Conservation (phyloP, 2,888 invertebrate genomes). For the Cephus runcator region DNA sequence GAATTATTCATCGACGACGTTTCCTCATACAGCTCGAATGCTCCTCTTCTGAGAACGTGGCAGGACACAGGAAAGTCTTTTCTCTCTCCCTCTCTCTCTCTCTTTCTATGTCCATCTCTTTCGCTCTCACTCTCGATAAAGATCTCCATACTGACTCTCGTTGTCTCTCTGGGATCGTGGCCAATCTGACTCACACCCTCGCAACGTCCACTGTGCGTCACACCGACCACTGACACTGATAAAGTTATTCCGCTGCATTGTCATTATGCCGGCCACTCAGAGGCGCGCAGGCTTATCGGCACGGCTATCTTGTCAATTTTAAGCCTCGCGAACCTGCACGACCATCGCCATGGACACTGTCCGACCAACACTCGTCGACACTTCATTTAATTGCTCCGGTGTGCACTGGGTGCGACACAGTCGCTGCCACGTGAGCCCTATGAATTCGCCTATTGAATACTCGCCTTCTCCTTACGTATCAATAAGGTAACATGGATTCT, state of each 20-base stretch:
- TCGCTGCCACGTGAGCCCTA: neutral
- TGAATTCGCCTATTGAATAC: neutral
- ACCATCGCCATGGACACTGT: neutral
- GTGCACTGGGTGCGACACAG: neutral
- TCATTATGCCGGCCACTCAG: neutral
- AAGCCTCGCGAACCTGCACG: neutral
- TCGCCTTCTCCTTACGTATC: neutral
- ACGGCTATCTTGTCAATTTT: neutral
- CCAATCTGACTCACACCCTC: neutral
- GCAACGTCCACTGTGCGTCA: neutral
- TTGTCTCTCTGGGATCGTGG: neutral
- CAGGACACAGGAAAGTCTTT: constrained; percentile 62
- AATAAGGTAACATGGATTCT: neutral
- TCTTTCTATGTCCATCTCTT: constrained; percentile 10
- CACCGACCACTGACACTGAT: neutral
- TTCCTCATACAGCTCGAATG: constrained; percentile 61
- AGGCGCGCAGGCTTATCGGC: neutral
- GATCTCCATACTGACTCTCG: neutral
- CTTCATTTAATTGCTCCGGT: neutral
- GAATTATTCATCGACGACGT: constrained; percentile 61
- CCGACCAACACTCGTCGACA: neutral
- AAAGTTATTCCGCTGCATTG: neutral
- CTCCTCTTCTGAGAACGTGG: constrained; percentile 61
- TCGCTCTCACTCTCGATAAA: neutral
- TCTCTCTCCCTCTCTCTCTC: constrained; percentile 22